Conservation (phyloP, 2,888 invertebrate species). For the Hirtodrosophila alboralis region DNA sequence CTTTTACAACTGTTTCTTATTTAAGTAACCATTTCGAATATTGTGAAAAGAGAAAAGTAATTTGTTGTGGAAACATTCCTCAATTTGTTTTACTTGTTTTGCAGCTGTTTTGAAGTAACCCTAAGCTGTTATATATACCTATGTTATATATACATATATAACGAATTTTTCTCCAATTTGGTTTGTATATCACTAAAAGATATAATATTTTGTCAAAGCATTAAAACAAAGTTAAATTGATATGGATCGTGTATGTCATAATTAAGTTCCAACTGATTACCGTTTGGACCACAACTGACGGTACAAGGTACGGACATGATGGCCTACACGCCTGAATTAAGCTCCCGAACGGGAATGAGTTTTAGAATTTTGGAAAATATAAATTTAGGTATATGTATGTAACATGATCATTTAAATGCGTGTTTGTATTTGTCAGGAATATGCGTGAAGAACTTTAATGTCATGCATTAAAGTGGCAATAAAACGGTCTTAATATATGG, state of each 20-base stretch:
- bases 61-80: neutral
- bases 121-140: no score
- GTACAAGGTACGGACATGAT: constrained; percentile 33
- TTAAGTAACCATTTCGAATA: neutral
- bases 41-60: neutral
- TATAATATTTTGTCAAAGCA: no score
- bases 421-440: neutral
- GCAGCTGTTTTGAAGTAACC: constrained; percentile 28
- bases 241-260: constrained; percentile 20
- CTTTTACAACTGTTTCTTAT: constrained; percentile 24
- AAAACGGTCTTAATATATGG: constrained; percentile 28
- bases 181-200: no score
- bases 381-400: no score
- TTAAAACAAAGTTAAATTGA: constrained; percentile 1
- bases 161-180: no score
- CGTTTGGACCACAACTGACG: constrained; percentile 5
- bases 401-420: no score
- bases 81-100: neutral
- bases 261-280: constrained; percentile 43
- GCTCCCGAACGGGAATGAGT: constrained; percentile 30
- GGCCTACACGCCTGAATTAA: constrained; percentile 36
- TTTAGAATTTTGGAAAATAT: constrained; percentile 28
- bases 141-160: no score
- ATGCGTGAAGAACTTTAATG: constrained; percentile 23
- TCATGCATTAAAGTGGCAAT: constrained; percentile 15